Conservation (phyloP, 2,888 invertebrate genomes). For the Cephus rjabovi region DNA sequence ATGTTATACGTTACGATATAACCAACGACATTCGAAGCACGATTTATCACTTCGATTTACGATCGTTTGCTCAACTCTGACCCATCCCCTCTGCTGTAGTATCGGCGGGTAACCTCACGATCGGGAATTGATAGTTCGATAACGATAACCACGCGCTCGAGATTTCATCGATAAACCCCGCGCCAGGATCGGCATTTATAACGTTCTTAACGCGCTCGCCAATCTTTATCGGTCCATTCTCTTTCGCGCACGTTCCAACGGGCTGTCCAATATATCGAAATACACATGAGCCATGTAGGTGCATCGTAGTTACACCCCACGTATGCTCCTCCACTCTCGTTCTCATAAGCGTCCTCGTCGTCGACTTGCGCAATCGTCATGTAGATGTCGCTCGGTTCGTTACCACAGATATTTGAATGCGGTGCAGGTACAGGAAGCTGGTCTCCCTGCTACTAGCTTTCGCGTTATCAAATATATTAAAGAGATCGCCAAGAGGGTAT, state of each 20-base stretch:
- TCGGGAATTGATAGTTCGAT: slow-evolving; percentile 7
- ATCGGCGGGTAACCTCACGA: slow-evolving; percentile 10
- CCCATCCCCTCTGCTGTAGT: slow-evolving; percentile 1
- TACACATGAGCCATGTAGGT: neutral
- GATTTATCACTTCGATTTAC: neutral
- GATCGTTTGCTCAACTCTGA: slow-evolving; percentile 9
- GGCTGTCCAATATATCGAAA: neutral
- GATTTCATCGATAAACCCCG: slow-evolving; percentile 1
- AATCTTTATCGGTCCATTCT: neutral
- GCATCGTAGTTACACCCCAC: neutral
- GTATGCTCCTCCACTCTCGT: neutral
- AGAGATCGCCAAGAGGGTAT: neutral
- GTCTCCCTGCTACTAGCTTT: neutral
- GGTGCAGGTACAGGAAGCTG: neutral
- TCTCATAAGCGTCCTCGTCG: neutral
- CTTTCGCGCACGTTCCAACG: neutral
- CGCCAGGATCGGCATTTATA: neutral
- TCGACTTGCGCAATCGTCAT: neutral
- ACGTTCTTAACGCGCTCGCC: slow-evolving; percentile 19
- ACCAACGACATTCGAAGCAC: neutral
- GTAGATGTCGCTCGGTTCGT: neutral
- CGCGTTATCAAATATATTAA: neutral
- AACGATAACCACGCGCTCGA: slow-evolving; percentile 2
- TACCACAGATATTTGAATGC: neutral
- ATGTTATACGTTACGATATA: neutral